Conservation (phyloP, 2,797 vertebrate genomes). For the Typhlichthys subterraneus region DNA sequence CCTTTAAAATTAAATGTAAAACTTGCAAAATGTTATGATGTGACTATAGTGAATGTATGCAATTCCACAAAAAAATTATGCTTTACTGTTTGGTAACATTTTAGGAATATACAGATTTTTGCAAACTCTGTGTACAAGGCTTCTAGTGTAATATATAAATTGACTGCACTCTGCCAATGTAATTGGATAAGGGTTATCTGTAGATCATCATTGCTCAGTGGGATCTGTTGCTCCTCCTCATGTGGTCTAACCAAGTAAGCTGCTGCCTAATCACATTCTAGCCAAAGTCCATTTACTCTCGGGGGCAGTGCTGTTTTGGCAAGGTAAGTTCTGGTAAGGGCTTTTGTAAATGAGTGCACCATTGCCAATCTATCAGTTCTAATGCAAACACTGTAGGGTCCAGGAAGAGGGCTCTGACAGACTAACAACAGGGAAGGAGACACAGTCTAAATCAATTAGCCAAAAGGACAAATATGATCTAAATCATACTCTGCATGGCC, state of each 20-base stretch:
- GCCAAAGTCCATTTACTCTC: slow-evolving; percentile 74
- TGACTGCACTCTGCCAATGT: slow-evolving; percentile 55
- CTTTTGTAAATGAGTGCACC: slow-evolving; percentile 49
- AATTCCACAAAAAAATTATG: too few species aligned
- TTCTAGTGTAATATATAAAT: slow-evolving; percentile 67
- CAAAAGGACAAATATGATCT: slow-evolving; percentile 76
- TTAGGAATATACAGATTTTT: too few species aligned
- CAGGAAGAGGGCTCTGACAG: slow-evolving; percentile 58
- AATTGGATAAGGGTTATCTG: slow-evolving; percentile 79
- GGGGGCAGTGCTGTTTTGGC: slow-evolving; percentile 64
- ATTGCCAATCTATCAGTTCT: slow-evolving; percentile 57
- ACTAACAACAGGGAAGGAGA: slow-evolving; percentile 67
- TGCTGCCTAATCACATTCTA: slow-evolving; percentile 76
- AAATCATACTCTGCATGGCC: slow-evolving; percentile 63
- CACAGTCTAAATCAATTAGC: slow-evolving; percentile 77
- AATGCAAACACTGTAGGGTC: slow-evolving; percentile 68
- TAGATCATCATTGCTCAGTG: slow-evolving; percentile 66
- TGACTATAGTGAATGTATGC: too few species aligned
- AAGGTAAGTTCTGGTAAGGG: slow-evolving; percentile 48
- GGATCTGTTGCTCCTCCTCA: slow-evolving; percentile 76
- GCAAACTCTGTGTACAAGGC: slow-evolving; percentile 31
- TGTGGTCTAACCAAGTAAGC: slow-evolving; percentile 76
- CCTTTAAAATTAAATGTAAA: too few species aligned
- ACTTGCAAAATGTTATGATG: too few species aligned
- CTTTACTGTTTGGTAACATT: too few species aligned